Evolutionary conservation across 2,888 invertebrate genomes (phyloP).

Genomic region (Empis stercorea): DNA sequence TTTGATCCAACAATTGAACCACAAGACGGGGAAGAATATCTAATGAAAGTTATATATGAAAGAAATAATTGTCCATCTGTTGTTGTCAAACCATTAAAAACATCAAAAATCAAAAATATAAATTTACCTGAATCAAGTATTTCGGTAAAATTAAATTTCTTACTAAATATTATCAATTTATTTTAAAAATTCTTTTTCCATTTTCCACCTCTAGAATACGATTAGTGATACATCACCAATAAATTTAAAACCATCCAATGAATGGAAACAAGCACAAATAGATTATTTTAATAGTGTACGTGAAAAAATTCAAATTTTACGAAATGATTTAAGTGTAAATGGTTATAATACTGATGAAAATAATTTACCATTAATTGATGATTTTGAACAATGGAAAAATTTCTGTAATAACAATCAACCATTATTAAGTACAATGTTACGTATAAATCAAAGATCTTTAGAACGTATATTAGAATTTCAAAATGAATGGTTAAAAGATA

Average conservation of each 20-base stretch:
- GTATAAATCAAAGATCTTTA: slow-evolving; percentile 26
- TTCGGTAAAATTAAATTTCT: neutral
- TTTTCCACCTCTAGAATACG: slow-evolving; percentile 13
- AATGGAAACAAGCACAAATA: slow-evolving; percentile 29
- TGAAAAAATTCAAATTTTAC: slow-evolving; percentile 17
- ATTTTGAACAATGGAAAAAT: slow-evolving; percentile 21
- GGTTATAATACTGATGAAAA: slow-evolving; percentile 13
- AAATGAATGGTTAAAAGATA: slow-evolving; percentile 24
- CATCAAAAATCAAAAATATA: slow-evolving; percentile 2
- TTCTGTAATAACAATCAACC: slow-evolving; percentile 27
- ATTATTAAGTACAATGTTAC: slow-evolving; percentile 25
- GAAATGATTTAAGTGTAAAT: slow-evolving; percentile 15
- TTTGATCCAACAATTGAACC: slow-evolving; percentile 28
- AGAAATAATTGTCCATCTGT: slow-evolving; percentile 29
- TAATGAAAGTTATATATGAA: slow-evolving; percentile 31
- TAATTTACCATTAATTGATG: slow-evolving; percentile 21
- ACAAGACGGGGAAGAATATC: slow-evolving; percentile 28
- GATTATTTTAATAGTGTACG: slow-evolving; percentile 23
- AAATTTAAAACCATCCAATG: slow-evolving; percentile 26
- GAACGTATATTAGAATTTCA: slow-evolving; percentile 28
- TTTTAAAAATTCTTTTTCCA: neutral
- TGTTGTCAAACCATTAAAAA: slow-evolving; percentile 22
- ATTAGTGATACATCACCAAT: slow-evolving; percentile 16
- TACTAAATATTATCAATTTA: too few relatives aligned
- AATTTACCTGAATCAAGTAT: neutral